Evolutionary conservation across 1,140 invertebrate genomes (phyloP).

Genomic region (Choristoneura fumiferana): DNA sequence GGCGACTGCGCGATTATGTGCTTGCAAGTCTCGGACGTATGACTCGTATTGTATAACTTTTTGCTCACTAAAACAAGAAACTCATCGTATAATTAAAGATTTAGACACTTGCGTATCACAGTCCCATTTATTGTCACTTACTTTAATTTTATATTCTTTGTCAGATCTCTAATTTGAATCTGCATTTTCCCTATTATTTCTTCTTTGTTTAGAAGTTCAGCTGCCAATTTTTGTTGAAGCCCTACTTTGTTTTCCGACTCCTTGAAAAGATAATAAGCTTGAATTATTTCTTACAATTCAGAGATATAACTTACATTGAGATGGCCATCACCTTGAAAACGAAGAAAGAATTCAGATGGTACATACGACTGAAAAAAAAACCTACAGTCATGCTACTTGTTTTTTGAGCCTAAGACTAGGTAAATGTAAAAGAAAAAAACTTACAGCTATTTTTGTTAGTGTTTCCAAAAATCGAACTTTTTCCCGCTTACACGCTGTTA

Average conservation of each 20-base stretch:
- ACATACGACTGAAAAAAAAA: constrained; percentile 54
- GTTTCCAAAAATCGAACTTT: constrained; percentile 69
- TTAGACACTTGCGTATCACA: not conserved
- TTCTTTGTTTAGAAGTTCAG: constrained; percentile 63
- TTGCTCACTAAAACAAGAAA: constrained; percentile 53
- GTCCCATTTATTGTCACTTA: constrained; percentile 29
- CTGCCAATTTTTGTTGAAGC: constrained; percentile 66
- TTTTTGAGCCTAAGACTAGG: not conserved
- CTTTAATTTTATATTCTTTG: constrained; percentile 67
- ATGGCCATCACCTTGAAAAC: constrained; percentile 32
- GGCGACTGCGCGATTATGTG: constrained; percentile 40
- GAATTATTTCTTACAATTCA: not conserved
- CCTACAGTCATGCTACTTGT: constrained; percentile 1
- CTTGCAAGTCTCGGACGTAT: constrained; percentile 58
- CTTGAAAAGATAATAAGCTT: constrained; percentile 37
- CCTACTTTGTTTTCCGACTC: constrained; percentile 63
- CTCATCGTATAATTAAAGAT: not conserved
- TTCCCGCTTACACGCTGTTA: constrained; percentile 58
- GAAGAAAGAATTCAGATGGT: constrained; percentile 44
- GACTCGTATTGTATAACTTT: constrained; percentile 69
- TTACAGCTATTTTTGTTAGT: constrained; percentile 65
- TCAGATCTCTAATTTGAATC: constrained; percentile 60
- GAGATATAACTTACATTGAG: not conserved
- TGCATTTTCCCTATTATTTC: constrained; percentile 68
- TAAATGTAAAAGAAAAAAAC: constrained; percentile 26